Percentiles rank a stretch among this genome's conserved stretches.
phyloP scores from a whole-genome alignment of 1,140 invertebrate species.

The Heterodera schachtii region DNA sequence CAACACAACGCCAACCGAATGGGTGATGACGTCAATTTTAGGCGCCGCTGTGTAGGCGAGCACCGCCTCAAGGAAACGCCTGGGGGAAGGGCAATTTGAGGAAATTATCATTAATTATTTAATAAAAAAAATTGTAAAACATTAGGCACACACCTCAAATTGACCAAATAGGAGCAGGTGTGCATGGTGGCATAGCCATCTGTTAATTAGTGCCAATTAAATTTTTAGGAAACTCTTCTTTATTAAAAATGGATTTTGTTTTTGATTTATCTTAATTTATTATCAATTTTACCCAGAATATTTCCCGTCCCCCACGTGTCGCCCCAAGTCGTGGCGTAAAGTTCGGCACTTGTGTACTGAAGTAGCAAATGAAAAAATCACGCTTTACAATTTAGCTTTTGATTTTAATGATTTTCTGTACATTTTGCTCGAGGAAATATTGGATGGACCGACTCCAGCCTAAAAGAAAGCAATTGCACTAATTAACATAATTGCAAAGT shows the following conservation, averaged over 20 bases:
- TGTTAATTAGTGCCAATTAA: background rate
- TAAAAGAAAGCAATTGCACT: constrained; percentile 6
- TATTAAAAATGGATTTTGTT: no score
- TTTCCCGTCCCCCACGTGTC: constrained; percentile 65
- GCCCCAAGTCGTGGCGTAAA: constrained; percentile 65
- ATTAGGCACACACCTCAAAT: constrained; percentile 40
- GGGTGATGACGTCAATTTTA: constrained; percentile 63
- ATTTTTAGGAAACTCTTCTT: no score
- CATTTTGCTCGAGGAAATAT: constrained; percentile 64
- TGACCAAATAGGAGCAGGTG: constrained; percentile 59
- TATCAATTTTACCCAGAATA: constrained; percentile 49
- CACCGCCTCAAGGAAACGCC: constrained; percentile 60
- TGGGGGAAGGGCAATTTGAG: background rate
- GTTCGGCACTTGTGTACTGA: constrained; percentile 53
- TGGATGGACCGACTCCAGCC: constrained; percentile 62
- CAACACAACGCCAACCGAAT: constrained; percentile 55
- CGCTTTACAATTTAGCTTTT: constrained; percentile 10
- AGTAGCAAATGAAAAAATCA: background rate
- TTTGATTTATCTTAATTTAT: background rate
- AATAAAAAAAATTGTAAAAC: background rate
- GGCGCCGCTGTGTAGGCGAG: constrained; percentile 58
- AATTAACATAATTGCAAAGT: background rate
- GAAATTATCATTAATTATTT: constrained; percentile 14
- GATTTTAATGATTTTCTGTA: constrained; percentile 6
- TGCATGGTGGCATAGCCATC: constrained; percentile 54